phyloP scores from a whole-genome alignment of 2,797 vertebrate genomes.

The Podargus strigoides region DNA sequence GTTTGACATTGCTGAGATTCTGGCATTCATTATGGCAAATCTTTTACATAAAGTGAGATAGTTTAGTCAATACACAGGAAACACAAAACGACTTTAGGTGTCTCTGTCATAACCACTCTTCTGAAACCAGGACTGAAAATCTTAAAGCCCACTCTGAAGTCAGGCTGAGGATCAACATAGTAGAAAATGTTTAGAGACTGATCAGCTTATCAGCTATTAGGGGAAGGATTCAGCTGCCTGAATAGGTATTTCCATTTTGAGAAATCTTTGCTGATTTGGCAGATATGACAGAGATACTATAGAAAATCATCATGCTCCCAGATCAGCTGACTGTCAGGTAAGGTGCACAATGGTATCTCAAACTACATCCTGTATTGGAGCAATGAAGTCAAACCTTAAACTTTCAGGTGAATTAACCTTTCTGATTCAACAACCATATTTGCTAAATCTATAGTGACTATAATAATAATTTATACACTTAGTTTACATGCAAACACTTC shows the following conservation, averaged over 20 bases:
- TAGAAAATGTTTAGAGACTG: neutral
- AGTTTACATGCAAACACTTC: neutral
- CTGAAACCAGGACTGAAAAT: neutral
- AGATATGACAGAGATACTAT: neutral
- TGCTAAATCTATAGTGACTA: neutral
- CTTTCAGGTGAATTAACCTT: neutral
- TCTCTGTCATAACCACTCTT: neutral
- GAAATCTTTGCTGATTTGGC: neutral
- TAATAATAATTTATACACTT: neutral
- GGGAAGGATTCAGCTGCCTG: neutral
- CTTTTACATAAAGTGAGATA: neutral
- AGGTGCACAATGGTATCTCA: neutral
- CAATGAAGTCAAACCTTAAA: neutral
- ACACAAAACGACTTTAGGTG: neutral
- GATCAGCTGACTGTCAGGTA: neutral
- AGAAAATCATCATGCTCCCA: neutral
- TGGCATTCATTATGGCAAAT: neutral
- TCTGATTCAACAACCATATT: neutral
- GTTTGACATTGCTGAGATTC: neutral
- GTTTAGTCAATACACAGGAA: neutral
- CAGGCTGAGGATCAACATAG: neutral
- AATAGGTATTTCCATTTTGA: neutral
- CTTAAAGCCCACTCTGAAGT: neutral
- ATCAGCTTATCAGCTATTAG: neutral
- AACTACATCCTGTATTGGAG: neutral